Conservation (phyloP, 1,140 invertebrate genomes). For the Bactericera cockerelli region DNA sequence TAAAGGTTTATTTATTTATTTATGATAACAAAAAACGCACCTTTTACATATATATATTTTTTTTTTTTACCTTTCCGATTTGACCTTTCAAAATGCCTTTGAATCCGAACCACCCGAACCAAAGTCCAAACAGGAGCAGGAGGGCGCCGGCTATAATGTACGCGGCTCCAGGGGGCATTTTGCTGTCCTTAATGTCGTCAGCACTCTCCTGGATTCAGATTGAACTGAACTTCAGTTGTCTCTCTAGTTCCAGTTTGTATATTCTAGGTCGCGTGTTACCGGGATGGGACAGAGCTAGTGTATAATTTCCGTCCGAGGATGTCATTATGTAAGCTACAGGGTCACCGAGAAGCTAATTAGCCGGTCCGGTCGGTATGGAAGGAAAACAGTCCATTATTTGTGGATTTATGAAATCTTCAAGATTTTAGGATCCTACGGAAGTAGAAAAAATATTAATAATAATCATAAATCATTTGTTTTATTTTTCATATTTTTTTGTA, state of each 20-base stretch:
- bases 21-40: too few species aligned
- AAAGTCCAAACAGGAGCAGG: neutral
- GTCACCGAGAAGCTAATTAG: neutral
- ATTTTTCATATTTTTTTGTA: too few species aligned
- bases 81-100: neutral
- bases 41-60: too few species aligned
- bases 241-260: too few species aligned
- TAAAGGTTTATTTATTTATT: too few species aligned
- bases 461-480: too few species aligned
- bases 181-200: neutral
- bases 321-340: neutral
- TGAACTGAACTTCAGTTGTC: neutral
- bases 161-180: neutral
- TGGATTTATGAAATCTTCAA: too few species aligned
- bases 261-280: neutral
- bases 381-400: too few species aligned
- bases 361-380: too few species aligned
- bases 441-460: too few species aligned
- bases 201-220: neutral
- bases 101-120: conserved; percentile 2
- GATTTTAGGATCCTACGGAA: too few species aligned
- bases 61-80: neutral
- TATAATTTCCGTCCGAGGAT: neutral
- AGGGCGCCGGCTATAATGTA: neutral
- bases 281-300: neutral